Evolutionary conservation across 2,888 invertebrate species (phyloP).

Genomic region (Dryocosmus kuriphilus): DNA sequence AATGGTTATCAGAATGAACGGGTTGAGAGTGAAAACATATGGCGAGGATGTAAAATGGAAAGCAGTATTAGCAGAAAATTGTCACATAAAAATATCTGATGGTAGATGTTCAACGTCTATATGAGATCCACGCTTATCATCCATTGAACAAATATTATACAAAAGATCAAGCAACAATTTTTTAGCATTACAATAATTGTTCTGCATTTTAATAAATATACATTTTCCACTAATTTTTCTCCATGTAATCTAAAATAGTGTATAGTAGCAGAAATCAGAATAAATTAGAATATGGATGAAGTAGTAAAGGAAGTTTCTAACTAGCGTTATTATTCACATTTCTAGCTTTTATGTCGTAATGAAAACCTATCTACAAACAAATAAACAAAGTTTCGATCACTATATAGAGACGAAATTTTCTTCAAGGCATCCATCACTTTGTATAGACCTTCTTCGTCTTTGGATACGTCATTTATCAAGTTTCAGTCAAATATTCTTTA

Average conservation of each 20-base stretch:
- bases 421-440: no score
- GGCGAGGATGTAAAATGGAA: constrained; percentile 63
- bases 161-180: neutral
- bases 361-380: neutral
- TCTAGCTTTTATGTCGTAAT: neutral
- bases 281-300: neutral
- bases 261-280: neutral
- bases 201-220: no score
- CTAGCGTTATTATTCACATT: neutral
- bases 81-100: constrained; percentile 13
- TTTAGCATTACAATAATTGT: neutral
- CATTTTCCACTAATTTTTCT: no score
- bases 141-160: constrained; percentile 8
- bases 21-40: constrained; percentile 65
- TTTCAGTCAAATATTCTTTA: neutral
- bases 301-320: neutral
- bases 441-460: no score
- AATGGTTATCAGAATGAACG: constrained; percentile 52
- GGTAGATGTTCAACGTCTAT: constrained; percentile 2
- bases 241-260: no score
- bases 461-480: no score
- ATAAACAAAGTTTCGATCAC: no score
- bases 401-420: no score
- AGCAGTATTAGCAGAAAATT: constrained; percentile 63
- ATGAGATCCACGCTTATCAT: constrained; percentile 20